These are phyloP conservation scores for Saccopteryx bilineata DNA, from an alignment of 2,113 vertebrate genomes.

Conservation along the genomic window DNA sequence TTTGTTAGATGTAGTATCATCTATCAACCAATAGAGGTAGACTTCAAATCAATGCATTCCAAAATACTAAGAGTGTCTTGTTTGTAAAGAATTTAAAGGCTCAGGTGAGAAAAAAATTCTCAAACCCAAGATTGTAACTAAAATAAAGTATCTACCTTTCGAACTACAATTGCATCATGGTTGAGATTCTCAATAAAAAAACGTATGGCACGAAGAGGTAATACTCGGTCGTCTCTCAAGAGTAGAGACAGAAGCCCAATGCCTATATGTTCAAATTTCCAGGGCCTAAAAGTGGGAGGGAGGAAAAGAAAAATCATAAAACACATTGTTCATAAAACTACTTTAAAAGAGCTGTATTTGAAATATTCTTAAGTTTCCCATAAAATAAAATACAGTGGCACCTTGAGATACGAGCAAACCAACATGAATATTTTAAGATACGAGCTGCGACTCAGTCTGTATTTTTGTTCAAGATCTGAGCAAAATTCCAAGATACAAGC, in stretches of 20 bases:
- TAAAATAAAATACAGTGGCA: slow-evolving; percentile 4
- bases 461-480: no score
- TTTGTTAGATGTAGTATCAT: not conserved
- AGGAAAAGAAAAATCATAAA: not conserved
- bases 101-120: slow-evolving; percentile 9
- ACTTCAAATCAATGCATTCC: slow-evolving; percentile 17
- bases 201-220: slow-evolving; percentile 92
- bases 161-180: slow-evolving; percentile 96
- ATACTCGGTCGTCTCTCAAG: slow-evolving; percentile 94
- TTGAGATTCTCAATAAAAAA: slow-evolving; percentile 98
- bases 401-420: no score
- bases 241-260: slow-evolving; percentile 96
- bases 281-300: slow-evolving; percentile 90
- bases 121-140: not conserved
- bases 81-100: slow-evolving; percentile 33
- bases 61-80: not conserved
- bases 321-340: not conserved
- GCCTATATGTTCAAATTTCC: slow-evolving; percentile 98
- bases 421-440: no score
- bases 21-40: not conserved
- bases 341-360: not conserved
- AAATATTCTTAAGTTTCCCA: slow-evolving; percentile 21
- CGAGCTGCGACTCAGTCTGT: no score
- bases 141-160: slow-evolving; percentile 91
- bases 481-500: no score